These are phyloP conservation scores for Parotocinclus haroldoi DNA, from an alignment of 2,797 vertebrate species.

Conservation along the genomic window DNA sequence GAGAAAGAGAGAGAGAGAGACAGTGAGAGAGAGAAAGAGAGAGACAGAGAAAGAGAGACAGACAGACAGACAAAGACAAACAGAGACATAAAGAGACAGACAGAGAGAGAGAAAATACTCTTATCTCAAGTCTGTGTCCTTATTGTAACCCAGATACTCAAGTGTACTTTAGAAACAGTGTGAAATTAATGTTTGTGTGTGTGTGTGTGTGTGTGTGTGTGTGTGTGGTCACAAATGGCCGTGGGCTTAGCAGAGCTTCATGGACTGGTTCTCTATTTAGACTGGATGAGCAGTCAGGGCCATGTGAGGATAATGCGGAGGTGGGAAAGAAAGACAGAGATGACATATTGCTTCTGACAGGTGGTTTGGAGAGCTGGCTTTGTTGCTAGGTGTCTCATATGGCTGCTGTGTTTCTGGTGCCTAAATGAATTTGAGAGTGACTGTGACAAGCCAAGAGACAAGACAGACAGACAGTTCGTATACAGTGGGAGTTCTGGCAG, in stretches of 20 bases:
- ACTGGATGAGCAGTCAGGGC: slow-evolving; percentile 20
- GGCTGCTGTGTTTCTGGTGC: not conserved
- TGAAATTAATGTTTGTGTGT: slow-evolving; percentile 8
- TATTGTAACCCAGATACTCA: slow-evolving; percentile 43
- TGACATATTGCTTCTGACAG: slow-evolving; percentile 38
- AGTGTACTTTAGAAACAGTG: slow-evolving; percentile 21
- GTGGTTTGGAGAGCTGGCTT: slow-evolving; percentile 17
- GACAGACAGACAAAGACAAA: too few species aligned
- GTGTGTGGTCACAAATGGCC: slow-evolving; percentile 3
- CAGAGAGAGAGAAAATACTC: not conserved
- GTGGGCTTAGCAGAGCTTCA: slow-evolving; percentile 21
- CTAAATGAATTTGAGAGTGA: not conserved
- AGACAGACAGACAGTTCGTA: not conserved
- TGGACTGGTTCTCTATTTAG: slow-evolving; percentile 32
- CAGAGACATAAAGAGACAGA: slow-evolving; percentile 15
- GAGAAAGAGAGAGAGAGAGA: too few species aligned
- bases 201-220: slow-evolving; percentile 6
- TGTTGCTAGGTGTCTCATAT: slow-evolving; percentile 5
- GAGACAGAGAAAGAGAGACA: too few species aligned
- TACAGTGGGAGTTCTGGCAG: not conserved
- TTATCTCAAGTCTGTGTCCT: slow-evolving; percentile 31
- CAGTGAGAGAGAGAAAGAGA: slow-evolving; percentile 3
- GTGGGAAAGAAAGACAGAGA: slow-evolving; percentile 21
- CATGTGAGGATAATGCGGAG: slow-evolving; percentile 16
- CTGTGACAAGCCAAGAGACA: not conserved